A percentile compares a stretch with the other conserved stretches of the same genome.
Evolutionary conservation across 2,797 vertebrate genomes (phyloP).

Genomic region (Sebastes miniatus): DNA sequence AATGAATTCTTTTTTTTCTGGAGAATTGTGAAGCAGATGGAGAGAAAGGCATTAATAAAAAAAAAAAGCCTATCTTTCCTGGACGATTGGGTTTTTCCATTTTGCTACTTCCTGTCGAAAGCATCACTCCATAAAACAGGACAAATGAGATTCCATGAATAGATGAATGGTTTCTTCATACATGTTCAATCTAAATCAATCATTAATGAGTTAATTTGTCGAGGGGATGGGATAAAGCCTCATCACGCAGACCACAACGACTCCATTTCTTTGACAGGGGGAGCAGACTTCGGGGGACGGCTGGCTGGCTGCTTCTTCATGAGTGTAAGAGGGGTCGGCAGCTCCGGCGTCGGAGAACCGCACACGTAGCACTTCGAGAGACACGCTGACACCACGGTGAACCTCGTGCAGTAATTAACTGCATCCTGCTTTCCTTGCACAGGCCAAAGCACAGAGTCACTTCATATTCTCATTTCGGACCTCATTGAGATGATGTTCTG

Average conservation of each 20-base stretch:
- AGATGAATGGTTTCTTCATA: constrained; percentile 72
- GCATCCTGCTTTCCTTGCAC: constrained; percentile 27
- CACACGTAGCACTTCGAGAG: constrained; percentile 48
- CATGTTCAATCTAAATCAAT: constrained; percentile 75
- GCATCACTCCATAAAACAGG: constrained; percentile 67
- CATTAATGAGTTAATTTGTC: constrained; percentile 76
- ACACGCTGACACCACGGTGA: constrained; percentile 51
- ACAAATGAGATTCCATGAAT: constrained; percentile 75
- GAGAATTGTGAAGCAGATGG: constrained; percentile 42
- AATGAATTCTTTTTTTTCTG: constrained; percentile 69
- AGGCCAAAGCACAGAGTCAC: constrained; percentile 10
- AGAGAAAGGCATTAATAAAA: constrained; percentile 56
- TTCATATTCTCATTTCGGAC: constrained; percentile 2
- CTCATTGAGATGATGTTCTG: not conserved
- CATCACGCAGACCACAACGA: constrained; percentile 54
- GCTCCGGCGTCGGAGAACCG: constrained; percentile 20
- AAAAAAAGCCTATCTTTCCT: constrained; percentile 55
- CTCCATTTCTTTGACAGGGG: constrained; percentile 54
- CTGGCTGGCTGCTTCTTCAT: constrained; percentile 31
- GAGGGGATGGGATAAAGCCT: constrained; percentile 46
- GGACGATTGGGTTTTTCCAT: constrained; percentile 72
- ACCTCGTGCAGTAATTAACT: constrained; percentile 44
- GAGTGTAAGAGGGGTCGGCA: constrained; percentile 21
- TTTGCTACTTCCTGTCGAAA: constrained; percentile 69
- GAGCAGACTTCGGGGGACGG: constrained; percentile 26